Evolutionary conservation across 2,888 invertebrate species (phyloP), one percentile per base, ranked within the genome.

Genomic region (Noctua fimbriata): DNA sequence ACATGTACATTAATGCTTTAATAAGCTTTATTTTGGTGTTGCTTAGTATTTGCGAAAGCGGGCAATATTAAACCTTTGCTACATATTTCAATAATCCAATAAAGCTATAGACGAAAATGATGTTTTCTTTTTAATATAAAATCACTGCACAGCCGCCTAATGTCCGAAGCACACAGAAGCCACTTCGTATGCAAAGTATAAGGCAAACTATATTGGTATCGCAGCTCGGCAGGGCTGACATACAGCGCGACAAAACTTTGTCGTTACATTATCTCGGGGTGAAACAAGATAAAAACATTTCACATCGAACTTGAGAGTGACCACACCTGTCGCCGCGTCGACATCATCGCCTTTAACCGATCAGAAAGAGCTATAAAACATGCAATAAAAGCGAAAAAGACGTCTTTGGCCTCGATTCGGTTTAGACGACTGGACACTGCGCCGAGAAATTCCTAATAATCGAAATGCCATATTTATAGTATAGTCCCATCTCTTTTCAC

Each of bases 191-290:
- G 85, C 72, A 85, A 89, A 87, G 74, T 77, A 88, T 83, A 89
- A 90, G 82, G 89, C 84, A 88, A 86, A 83, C 73, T 83, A 82
- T 86, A 90, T 88, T 90, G 86, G 80, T 86, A 78, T 78, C 21
- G 73, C 77, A 72, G 75, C 76, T 76, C 73, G 52, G 73, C n/a
- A 47, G 12, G 69, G 21, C 24, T 36, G 7, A 32, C 55, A 24
- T 36, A 52, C n/a, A 32, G 16, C 24, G 21, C 21, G 16, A 60
- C 44, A 3, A 63, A 7, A 47, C 18, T 28, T 16, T 55, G 28
- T 60, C 28, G 36, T 24, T 24, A 14, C 32, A 52, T 32, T 24
- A 21, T 49, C 32, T 79, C 24, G 32, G 1, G 16, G 16, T 10
- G n/a, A 24, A 74, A 63, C n/a, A 1, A 58, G 14, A 18, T 32